Evolutionary conservation across 2,113 vertebrate species (phyloP), one percentile per base, ranked within the genome.

Genomic region (Oxygymnocypris stewartii): DNA sequence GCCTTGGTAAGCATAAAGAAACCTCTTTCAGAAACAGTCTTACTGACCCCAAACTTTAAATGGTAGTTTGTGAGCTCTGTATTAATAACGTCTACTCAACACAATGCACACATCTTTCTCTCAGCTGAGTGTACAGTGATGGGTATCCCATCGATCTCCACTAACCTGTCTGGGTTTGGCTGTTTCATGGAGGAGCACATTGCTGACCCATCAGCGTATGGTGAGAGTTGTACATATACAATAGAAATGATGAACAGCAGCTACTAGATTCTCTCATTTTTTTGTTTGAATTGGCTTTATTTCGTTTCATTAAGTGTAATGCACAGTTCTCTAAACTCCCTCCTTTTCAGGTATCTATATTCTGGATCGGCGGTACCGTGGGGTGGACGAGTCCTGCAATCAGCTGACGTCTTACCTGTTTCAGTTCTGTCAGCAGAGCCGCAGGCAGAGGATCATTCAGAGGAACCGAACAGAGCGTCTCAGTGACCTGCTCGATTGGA

Each of bases 181-280:
- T 98, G 97, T 90, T 98, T 98, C 92, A 98, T 98, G 97, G 97
- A 97, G 88, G 96, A 98, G 65, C 97, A 97, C 90, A 98, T 98
- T 83, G 96, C 96, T 3, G 97, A 98, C 76, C 97, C 97, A 1
- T 95, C 96, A 0, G 95, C 96, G 2, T 97, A 98, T 0, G 97
- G 97, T 97, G 81, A 25, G 93, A 89, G 37, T 28, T 10, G 4
- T 13, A 28, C 4, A 81, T 20, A n/a, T 9, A n/a, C 7, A 0
- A 4, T 73, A 37, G 42, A 57, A 77, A 11, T n/a, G 2, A 67
- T n/a, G 4, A 40, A 69, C 6, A 2, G 16, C 12, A 74, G 37
- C 20, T 74, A n/a, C 69, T 42, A n/a, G 6, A 7, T 82, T 51
- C 18, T 81, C 25, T 28, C 6, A 14, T 4, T 37, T 25, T 25